phyloP scores from a whole-genome alignment of 2,113 vertebrate genomes.

The Micromys minutus region DNA sequence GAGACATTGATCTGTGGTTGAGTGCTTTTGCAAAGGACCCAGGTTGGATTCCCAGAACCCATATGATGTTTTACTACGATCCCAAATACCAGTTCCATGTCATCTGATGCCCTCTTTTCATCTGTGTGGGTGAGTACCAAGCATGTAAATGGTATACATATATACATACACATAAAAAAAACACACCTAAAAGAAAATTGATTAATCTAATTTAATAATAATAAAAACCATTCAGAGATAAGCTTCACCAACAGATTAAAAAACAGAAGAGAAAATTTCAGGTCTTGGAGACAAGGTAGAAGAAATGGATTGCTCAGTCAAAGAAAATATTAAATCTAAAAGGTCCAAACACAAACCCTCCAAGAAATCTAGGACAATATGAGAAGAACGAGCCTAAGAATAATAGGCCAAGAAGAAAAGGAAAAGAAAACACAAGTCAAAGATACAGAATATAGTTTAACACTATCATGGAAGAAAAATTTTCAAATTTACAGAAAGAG shows the following conservation, averaged over 20 bases:
- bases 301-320: not conserved
- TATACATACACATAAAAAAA: no score
- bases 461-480: not conserved
- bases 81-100: no score
- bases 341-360: not conserved
- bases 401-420: not conserved
- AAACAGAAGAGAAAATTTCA: not conserved
- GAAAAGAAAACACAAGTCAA: not conserved
- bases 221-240: not conserved
- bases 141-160: no score
- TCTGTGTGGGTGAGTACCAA: no score
- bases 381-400: not conserved
- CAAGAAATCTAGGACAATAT: not conserved
- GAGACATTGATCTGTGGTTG: no score
- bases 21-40: no score
- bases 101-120: no score
- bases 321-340: not conserved
- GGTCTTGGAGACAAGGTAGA: not conserved
- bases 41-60: no score
- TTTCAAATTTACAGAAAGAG: not conserved
- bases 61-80: no score
- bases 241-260: not conserved
- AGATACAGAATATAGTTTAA: not conserved
- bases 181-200: no score
- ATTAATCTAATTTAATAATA: no score